phyloP scores from a whole-genome alignment of 37 sponge, comb jelly and placozoan species.

The Eunapius fragilis region DNA sequence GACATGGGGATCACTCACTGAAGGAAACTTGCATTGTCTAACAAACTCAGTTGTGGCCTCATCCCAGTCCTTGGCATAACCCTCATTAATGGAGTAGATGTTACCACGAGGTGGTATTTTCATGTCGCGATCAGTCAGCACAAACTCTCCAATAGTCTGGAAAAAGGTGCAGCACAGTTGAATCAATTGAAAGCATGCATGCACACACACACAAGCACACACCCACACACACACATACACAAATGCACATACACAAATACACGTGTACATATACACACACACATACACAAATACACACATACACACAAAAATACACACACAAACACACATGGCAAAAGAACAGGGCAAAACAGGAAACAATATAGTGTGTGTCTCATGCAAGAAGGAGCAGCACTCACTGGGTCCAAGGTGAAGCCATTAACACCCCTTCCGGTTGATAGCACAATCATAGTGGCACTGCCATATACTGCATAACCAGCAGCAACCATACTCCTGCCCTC shows the following conservation, averaged over 20 bases:
- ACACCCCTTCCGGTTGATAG: slow-evolving; percentile 93
- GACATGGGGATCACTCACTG: slow-evolving; percentile 40
- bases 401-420: slow-evolving; percentile 98
- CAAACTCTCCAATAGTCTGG: slow-evolving; percentile 96
- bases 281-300: neutral
- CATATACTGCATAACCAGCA: slow-evolving; percentile 97
- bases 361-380: neutral
- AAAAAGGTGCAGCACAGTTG: neutral
- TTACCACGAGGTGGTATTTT: slow-evolving; percentile 84
- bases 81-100: slow-evolving; percentile 98
- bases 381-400: slow-evolving; percentile 59
- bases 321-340: neutral
- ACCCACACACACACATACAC: too few relatives aligned
- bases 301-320: neutral
- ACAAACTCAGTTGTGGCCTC: slow-evolving; percentile 85
- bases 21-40: slow-evolving; percentile 84
- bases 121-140: slow-evolving; percentile 91
- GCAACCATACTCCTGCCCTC: slow-evolving; percentile 92
- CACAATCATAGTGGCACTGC: slow-evolving; percentile 98
- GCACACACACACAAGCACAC: neutral
- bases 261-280: too few relatives aligned
- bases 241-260: too few relatives aligned
- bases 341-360: neutral
- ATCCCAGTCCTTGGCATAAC: slow-evolving; percentile 91
- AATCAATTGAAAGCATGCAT: too few relatives aligned